phyloP scores from a whole-genome alignment of 1,140 invertebrate genomes.

The Ostrea edulis region DNA sequence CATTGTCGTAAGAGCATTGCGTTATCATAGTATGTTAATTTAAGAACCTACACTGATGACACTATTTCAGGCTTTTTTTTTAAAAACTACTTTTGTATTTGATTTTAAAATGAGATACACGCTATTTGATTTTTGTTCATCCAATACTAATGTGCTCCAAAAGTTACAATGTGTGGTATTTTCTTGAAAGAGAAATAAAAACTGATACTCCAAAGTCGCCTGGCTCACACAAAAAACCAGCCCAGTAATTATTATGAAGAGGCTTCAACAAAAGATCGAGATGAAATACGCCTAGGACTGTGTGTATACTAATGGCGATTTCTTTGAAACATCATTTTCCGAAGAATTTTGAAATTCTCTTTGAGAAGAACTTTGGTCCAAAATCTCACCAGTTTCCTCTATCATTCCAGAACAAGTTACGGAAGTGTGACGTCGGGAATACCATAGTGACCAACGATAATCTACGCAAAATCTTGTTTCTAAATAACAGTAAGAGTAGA shows the following conservation, averaged over 20 bases:
- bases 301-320: neutral
- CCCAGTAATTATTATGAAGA: neutral
- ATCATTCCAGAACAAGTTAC: neutral
- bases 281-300: neutral
- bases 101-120: no score
- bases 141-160: no score
- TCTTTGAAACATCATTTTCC: neutral
- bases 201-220: no score
- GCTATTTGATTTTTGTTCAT: no score
- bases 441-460: conserved; percentile 6
- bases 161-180: no score
- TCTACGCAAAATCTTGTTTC: conserved; percentile 10
- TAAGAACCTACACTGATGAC: no score
- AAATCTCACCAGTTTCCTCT: neutral
- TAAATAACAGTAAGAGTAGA: conserved; percentile 17
- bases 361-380: neutral
- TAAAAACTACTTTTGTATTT: no score
- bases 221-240: no score
- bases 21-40: no score
- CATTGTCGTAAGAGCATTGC: no score
- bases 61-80: no score
- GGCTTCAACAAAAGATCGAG: neutral
- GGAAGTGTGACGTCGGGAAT: neutral
- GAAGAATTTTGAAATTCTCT: neutral
- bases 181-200: no score